Conservation (phyloP, 2,888 invertebrate genomes). For the Listrodromus nycthemerus region DNA sequence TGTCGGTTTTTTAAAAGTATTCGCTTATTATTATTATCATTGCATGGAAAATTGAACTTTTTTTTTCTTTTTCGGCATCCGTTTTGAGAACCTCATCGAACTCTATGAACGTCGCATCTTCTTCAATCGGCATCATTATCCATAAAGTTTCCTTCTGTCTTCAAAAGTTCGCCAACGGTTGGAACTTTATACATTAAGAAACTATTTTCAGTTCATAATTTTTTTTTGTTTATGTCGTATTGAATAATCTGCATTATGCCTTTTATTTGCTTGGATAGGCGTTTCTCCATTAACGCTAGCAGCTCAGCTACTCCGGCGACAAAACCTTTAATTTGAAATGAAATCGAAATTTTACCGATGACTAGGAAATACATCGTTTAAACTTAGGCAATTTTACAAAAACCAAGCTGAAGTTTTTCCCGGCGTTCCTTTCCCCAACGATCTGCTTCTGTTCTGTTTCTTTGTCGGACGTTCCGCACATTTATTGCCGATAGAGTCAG, state of each 20-base stretch:
- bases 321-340: neutral
- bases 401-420: no score
- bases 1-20: neutral
- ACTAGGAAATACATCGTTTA: no score
- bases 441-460: no score
- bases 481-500: no score
- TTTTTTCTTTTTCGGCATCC: neutral
- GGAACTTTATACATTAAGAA: neutral
- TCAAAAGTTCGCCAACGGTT: neutral
- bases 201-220: neutral
- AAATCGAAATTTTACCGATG: neutral
- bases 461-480: no score
- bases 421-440: no score
- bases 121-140: slow-evolving; percentile 1
- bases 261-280: slow-evolving; percentile 4
- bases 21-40: neutral
- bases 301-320: neutral
- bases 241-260: neutral
- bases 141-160: slow-evolving; percentile 9
- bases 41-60: neutral
- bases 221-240: slow-evolving; percentile 9
- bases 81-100: neutral
- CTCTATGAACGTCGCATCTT: slow-evolving; percentile 13
- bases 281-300: neutral
- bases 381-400: no score